Evolutionary conservation across 2,888 invertebrate genomes (phyloP).

Genomic region (Eilema depressum): DNA sequence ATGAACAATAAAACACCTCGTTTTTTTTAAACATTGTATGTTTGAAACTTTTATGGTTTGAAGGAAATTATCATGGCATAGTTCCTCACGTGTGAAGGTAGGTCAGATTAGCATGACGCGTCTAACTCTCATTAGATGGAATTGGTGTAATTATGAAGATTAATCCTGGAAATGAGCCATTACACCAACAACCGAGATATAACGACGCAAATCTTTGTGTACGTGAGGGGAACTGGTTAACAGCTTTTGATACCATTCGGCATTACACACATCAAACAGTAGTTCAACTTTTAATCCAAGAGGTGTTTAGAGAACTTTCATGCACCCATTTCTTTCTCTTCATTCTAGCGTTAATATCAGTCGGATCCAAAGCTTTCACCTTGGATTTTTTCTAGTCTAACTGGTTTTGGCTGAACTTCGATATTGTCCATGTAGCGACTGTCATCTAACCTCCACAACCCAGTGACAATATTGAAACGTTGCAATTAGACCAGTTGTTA

Average conservation of each 20-base stretch:
- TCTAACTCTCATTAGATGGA: slow-evolving; percentile 58
- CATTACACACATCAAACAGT: slow-evolving; percentile 38
- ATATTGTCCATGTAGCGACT: too few relatives aligned
- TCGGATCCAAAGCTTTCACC: too few relatives aligned
- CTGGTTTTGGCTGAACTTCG: too few relatives aligned
- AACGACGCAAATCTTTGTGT: slow-evolving; percentile 52
- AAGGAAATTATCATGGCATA: slow-evolving; percentile 49
- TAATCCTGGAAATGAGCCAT: slow-evolving; percentile 60
- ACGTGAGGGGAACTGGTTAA: slow-evolving; percentile 50
- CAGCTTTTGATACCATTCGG: slow-evolving; percentile 39
- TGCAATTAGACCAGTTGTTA: too few relatives aligned
- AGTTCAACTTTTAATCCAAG: slow-evolving; percentile 35
- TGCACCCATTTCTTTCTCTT: too few relatives aligned
- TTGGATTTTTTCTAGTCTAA: too few relatives aligned
- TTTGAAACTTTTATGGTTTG: slow-evolving; percentile 20
- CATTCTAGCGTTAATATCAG: too few relatives aligned
- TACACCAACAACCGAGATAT: slow-evolving; percentile 53
- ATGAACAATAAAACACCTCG: not conserved
- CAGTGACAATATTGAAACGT: too few relatives aligned
- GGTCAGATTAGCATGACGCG: slow-evolving; percentile 57
- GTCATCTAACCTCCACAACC: too few relatives aligned
- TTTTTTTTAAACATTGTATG: not conserved
- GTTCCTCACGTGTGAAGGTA: slow-evolving; percentile 52
- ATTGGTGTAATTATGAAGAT: slow-evolving; percentile 65
- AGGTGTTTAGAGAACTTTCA: not conserved